Base-by-base conservation (phyloP, 2,797 vertebrate species). In the Coregonus ussuriensis region DNA sequence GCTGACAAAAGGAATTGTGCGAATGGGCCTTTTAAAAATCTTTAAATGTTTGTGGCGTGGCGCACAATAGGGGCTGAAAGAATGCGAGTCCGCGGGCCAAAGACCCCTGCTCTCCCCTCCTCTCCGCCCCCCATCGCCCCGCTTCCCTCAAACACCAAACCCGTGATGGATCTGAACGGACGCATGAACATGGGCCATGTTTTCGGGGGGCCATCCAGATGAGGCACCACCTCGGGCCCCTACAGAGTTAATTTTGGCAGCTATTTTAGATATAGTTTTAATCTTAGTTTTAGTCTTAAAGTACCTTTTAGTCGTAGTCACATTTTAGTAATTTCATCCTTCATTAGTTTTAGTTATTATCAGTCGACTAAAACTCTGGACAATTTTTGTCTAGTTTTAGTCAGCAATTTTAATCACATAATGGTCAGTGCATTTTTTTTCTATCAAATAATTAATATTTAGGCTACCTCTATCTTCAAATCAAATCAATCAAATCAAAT, bases 11-110 rank as follows among this genome's bases (percentile, higher is more conserved):
- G 96, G 90, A 96, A 97, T 97, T 98, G 96, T 97, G 96, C 97
- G 97, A 98, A 99, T 97, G 96, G 97, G 96, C 95, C 96, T 97
- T 97, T 97, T 96, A 97, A 97, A 97, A 97, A 97, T 96, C 96
- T 95, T 95, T 97, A 97, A 98, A 98, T 96, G 97, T 96, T 97
- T 89, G 91, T 90, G 93, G 91, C 86, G 71, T 93, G 87, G 91
- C 79, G 92, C 95, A 98, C 97, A 97, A 98, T 96, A 95, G 95
- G 56, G 18, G 41, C 91, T 93, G 92, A 95, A 96, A 97, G 97
- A 99, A 98, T 97, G 97, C 87, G 77, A 6, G 62, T 25, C 62
- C n/a, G 3, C 25, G 71, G 95, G 95, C 97, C 97, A 98, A 98
- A 97, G 95, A 95, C 89, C 95, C 81, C 62, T 74, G 69, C 37